Evolutionary conservation across 2,113 vertebrate genomes (phyloP), one percentile per base, ranked within the genome.

Genomic region (Melanerpes formicivorus): DNA sequence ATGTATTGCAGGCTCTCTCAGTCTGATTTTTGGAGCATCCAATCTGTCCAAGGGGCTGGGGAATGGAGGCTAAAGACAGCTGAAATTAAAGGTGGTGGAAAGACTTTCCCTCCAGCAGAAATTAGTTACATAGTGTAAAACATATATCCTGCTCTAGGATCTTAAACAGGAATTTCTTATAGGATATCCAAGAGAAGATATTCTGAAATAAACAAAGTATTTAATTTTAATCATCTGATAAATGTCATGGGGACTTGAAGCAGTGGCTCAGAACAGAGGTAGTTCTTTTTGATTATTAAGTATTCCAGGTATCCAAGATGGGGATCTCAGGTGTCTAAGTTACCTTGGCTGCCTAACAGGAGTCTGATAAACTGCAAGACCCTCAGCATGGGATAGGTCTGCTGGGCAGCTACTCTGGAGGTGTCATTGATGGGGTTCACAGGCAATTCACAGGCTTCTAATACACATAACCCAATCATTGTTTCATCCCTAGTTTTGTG

Each of bases 31-130:
- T 87, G 11, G 44, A 30, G 4, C 10, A 8, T 10, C 10, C 15
- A 34, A 1, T 37, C 23, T 58, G 21, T 72, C 63, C 0, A 0
- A 79, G 21, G 9, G 19, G 5, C 21, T 74, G 12, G 7, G 25
- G 8, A 70, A 60, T 19, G 6, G 29, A 76, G 10, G 29, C 4
- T 89, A 71, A 87, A 54, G 14, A 30, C 3, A 62, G 18, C 0
- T 81, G 67, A 81, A 22, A 25, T 50, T 17, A 76, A n/a, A 84
- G 11, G 4, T 65, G 17, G 5, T 8, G 34, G 44, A 90, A 84
- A 69, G 14, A 34, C 18, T 87, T 79, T 44, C 9, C 14, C 19
- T 73, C 13, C 59, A 89, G 5, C 40, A 80, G 60, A 76, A 84
- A 89, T 19, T 63, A 34, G n/a, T 62, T 23, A 32, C 4, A 15